These are phyloP conservation scores for Anguilla japonica DNA, from an alignment of 2,113 vertebrate genomes.

Conservation along the genomic window DNA sequence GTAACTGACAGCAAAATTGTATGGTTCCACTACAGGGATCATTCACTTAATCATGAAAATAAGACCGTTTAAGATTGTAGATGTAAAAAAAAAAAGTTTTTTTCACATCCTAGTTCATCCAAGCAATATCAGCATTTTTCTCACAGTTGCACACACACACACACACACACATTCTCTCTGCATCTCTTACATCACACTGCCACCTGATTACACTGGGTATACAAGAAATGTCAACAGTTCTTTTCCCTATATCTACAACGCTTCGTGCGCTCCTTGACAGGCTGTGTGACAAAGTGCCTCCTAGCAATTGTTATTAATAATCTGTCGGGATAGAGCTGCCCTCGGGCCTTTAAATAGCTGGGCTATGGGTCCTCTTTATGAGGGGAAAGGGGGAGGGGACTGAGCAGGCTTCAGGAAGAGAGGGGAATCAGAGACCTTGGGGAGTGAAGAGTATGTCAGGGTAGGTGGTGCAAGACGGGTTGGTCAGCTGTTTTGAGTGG, in stretches of 20 bases:
- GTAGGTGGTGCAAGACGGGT: background rate
- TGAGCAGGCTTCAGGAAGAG: background rate
- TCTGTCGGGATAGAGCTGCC: background rate
- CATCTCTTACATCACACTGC: background rate
- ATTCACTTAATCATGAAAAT: conserved; percentile 22
- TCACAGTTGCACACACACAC: background rate
- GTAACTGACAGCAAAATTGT: background rate
- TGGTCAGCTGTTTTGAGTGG: background rate
- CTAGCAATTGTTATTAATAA: conserved; percentile 3
- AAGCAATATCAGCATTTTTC: background rate
- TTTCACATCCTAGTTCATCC: background rate
- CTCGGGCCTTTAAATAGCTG: conserved; percentile 9
- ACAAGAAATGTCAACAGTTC: conserved; percentile 7
- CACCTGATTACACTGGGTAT: background rate
- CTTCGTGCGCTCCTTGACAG: background rate
- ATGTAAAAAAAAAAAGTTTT: background rate
- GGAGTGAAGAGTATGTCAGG: background rate
- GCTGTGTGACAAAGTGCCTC: conserved; percentile 11
- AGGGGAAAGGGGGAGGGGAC: background rate
- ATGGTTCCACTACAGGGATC: background rate
- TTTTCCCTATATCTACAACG: background rate
- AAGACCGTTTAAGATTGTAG: conserved; percentile 5
- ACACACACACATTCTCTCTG: background rate
- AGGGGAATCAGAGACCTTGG: background rate
- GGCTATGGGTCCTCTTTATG: conserved; percentile 16